Conservation (phyloP, 2,888 invertebrate genomes). For the Mellilla xanthometata region DNA sequence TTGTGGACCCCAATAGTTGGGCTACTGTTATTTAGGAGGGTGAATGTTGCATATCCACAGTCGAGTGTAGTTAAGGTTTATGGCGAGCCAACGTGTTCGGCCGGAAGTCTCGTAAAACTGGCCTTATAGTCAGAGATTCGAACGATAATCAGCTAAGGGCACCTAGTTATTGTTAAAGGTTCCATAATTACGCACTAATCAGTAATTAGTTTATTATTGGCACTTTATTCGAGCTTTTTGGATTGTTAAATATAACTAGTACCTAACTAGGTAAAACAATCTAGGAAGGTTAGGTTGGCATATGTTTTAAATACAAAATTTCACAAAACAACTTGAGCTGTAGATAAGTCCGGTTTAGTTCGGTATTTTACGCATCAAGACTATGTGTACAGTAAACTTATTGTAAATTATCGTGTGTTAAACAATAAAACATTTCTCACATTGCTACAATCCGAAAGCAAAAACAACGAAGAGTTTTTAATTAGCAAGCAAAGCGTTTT, state of each 20-base stretch:
- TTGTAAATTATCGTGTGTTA: constrained; percentile 60
- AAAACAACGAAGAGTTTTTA: constrained; percentile 73
- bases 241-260: too few relatives aligned
- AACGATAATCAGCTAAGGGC: constrained; percentile 73
- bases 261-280: too few relatives aligned
- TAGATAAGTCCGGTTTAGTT: constrained; percentile 42
- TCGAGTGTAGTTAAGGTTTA: constrained; percentile 61
- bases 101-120: constrained; percentile 72
- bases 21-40: constrained; percentile 60
- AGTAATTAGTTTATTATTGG: constrained; percentile 54
- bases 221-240: background rate
- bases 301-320: too few relatives aligned
- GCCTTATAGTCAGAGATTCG: constrained; percentile 66
- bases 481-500: constrained; percentile 68
- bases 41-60: constrained; percentile 52
- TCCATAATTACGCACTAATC: constrained; percentile 65
- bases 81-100: constrained; percentile 55
- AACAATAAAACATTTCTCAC: constrained; percentile 65
- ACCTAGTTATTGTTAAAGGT: constrained; percentile 77
- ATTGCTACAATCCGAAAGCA: constrained; percentile 59
- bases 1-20: constrained; percentile 50
- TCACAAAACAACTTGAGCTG: constrained; percentile 49
- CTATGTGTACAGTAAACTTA: constrained; percentile 44
- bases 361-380: constrained; percentile 59
- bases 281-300: too few relatives aligned